Percentiles rank a stretch among this genome's conserved stretches.
These are phyloP conservation scores for Sebastolobus alascanus DNA, from an alignment of 2,797 vertebrate species.

Conservation along the genomic window DNA sequence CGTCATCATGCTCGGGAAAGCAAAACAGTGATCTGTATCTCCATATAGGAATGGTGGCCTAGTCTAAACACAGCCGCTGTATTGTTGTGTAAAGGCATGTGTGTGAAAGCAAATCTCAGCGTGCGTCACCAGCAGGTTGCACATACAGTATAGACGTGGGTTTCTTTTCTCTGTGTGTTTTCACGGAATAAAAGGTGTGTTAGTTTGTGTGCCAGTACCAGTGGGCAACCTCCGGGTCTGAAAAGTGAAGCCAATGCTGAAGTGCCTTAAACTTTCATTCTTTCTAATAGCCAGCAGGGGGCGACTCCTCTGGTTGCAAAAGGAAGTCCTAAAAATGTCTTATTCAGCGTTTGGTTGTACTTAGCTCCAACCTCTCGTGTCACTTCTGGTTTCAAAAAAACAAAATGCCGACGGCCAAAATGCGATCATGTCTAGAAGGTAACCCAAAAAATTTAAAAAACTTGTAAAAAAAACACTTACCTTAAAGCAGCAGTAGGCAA, in stretches of 20 bases:
- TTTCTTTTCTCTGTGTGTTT: neutral
- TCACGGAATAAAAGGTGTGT: neutral
- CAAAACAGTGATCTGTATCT: slow-evolving; percentile 79
- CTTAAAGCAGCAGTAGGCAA: no score
- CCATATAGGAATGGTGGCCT: slow-evolving; percentile 66
- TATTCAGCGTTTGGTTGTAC: no score
- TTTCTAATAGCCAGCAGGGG: neutral
- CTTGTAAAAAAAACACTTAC: no score
- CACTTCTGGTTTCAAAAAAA: no score
- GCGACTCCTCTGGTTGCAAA: neutral
- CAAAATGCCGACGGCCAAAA: no score
- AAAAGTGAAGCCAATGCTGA: no score
- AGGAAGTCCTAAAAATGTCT: neutral
- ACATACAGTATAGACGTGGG: neutral
- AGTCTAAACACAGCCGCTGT: slow-evolving; percentile 76
- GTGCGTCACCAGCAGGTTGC: slow-evolving; percentile 19
- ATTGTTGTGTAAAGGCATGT: neutral
- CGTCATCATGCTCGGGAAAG: slow-evolving; percentile 73
- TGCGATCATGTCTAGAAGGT: no score
- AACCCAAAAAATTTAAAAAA: no score
- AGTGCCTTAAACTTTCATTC: neutral
- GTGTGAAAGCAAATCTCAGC: slow-evolving; percentile 15
- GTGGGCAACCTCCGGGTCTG: no score
- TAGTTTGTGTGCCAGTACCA: neutral
- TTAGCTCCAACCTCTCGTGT: no score